Evolutionary conservation across 2,797 vertebrate genomes (phyloP).

Genomic region (Onychomys torridus): DNA sequence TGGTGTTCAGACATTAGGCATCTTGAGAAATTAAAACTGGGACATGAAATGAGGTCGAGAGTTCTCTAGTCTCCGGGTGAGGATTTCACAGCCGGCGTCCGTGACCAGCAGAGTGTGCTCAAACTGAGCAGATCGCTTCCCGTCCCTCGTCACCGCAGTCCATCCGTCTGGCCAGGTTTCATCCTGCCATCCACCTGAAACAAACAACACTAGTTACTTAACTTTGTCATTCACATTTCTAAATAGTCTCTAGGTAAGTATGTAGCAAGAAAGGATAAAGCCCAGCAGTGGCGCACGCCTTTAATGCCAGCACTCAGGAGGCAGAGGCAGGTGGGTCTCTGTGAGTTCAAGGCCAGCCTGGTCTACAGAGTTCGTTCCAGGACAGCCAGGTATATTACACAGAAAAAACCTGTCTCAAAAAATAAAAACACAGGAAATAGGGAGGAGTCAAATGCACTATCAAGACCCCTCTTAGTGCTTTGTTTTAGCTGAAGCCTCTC

Average conservation of each 20-base stretch:
- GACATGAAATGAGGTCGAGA: slow-evolving; percentile 95
- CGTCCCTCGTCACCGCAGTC: slow-evolving; percentile 98
- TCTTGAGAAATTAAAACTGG: slow-evolving; percentile 89
- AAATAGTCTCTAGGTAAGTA: background rate
- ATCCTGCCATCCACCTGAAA: slow-evolving; percentile 97
- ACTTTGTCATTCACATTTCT: background rate
- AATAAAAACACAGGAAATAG: background rate
- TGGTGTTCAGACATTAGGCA: slow-evolving; percentile 55
- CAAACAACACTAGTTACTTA: slow-evolving; percentile 26
- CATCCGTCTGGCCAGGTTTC: slow-evolving; percentile 99
- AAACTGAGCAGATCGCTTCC: slow-evolving; percentile 98
- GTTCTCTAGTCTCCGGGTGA: slow-evolving; percentile 94
- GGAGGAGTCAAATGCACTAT: background rate
- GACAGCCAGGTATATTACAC: background rate
- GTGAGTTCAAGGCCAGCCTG: background rate
- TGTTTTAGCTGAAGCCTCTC: slow-evolving; percentile 19
- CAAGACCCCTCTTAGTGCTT: background rate
- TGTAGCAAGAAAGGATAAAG: background rate
- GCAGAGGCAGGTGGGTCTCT: background rate
- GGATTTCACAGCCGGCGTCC: slow-evolving; percentile 97
- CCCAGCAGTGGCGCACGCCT: background rate
- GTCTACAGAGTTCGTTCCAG: background rate
- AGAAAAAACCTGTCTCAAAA: background rate
- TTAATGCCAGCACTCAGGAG: background rate
- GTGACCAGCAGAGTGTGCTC: slow-evolving; percentile 99